Evolutionary conservation across 2,888 invertebrate genomes (phyloP), one percentile per base, ranked within the genome.

Genomic region (Alcis repandata): DNA sequence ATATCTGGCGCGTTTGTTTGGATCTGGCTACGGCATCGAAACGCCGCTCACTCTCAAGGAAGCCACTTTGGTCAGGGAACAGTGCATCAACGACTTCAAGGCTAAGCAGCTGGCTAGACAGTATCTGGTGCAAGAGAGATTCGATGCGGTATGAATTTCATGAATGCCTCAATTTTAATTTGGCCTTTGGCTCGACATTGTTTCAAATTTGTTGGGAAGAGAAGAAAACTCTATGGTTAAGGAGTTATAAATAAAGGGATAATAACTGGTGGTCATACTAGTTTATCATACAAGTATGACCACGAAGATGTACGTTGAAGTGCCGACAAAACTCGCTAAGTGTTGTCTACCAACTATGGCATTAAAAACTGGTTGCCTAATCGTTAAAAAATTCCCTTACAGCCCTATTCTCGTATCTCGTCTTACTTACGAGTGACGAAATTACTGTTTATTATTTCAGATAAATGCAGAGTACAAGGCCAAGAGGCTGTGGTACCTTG

Each of bases 71-170:
- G 82, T 95, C 8, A 88, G 93, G 38, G 90, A 95, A 3, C 91
- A 94, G 65, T 97, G 97, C 68, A 86, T 97, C 45, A 92, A 91
- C 57, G 96, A 97, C 79, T 95, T 96, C 73, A 96, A 95, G 76
- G 86, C 94, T 0, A 91, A 94, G 36, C 94, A 95, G 67, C 86
- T 96, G 4, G 90, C 93, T 0, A 88, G 96, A 43, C 95, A 96
- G 15, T 95, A 94, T 68, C 84, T 94, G 38, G 94, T 97, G 22
- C 95, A 96, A 73, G 90, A 90, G 22, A 92, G 95, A 70, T 96
- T 96, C 79, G 96, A 97, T 73, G 90, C 92, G 89, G 46, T 46
- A 46, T 3, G 9, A 0, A 20, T 43, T 19, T 11, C 3, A 17
- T 17, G 2, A 4, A 6, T 2, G 6, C 3, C 27, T 6, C 27